Evolutionary conservation across 2,797 vertebrate species (phyloP).

Genomic region (Dendrocincla fuliginosa): DNA sequence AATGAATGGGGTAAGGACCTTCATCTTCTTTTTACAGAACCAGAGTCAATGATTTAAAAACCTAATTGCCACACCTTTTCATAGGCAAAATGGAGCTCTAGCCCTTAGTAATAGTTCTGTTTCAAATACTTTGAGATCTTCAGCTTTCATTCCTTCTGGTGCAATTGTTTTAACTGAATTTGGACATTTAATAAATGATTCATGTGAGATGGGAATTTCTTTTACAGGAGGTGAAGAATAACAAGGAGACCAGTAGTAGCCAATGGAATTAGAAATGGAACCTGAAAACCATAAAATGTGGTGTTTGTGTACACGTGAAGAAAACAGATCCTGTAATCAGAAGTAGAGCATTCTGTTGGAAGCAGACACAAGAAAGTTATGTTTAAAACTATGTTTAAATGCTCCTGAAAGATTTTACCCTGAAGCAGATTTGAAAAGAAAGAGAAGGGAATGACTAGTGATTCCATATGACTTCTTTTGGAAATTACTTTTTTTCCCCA

Average conservation of each 20-base stretch:
- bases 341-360: constrained; percentile 6
- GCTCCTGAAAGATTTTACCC: background rate
- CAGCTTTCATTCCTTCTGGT: background rate
- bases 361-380: background rate
- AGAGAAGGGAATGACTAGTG: background rate
- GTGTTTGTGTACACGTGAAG: background rate
- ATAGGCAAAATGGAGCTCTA: background rate
- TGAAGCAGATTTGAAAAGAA: constrained; percentile 8
- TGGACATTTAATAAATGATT: background rate
- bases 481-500: background rate
- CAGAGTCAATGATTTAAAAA: background rate
- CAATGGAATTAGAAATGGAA: background rate
- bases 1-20: background rate
- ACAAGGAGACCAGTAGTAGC: background rate
- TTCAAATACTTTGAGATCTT: background rate
- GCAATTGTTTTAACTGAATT: background rate
- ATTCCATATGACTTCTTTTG: constrained; percentile 19
- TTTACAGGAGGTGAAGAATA: background rate
- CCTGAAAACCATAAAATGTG: background rate
- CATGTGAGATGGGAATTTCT: background rate
- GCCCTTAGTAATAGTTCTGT: background rate
- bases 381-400: constrained; percentile 16
- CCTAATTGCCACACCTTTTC: background rate
- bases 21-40: background rate
- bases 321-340: constrained; percentile 30